These are phyloP conservation scores for Notothenia rossii DNA, from an alignment of 2,113 vertebrate genomes.

Conservation along the genomic window DNA sequence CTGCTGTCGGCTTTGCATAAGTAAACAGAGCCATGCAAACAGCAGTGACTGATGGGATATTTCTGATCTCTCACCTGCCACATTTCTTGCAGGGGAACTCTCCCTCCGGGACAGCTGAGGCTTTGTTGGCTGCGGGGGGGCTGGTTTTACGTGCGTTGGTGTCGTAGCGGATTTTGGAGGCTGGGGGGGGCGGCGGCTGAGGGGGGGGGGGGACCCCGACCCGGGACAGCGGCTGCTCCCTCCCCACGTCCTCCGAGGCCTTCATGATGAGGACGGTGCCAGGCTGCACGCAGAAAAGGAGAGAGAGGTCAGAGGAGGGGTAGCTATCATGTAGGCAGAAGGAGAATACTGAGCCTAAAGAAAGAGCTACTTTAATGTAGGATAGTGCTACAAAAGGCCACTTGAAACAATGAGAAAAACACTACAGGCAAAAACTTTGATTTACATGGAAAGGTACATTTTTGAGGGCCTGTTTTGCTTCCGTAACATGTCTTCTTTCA, in stretches of 20 bases:
- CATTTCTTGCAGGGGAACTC: conserved; percentile 99
- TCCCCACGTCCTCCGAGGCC: conserved; percentile 84
- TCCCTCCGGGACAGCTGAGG: conserved; percentile 87
- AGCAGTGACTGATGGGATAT: background rate
- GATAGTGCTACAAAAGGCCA: background rate
- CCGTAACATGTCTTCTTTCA: no score
- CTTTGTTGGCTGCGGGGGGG: conserved; percentile 80
- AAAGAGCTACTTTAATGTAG: conserved; percentile 5
- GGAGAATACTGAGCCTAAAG: conserved; percentile 1
- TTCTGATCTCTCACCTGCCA: conserved; percentile 88
- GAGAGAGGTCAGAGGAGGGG: background rate
- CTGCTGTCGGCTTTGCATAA: conserved; percentile 18
- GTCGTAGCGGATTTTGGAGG: conserved; percentile 80
- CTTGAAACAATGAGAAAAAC: no score
- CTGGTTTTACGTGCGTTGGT: conserved; percentile 78
- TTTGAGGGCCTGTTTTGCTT: no score
- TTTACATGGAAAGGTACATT: no score
- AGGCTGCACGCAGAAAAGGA: conserved; percentile 73
- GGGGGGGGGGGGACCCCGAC: conserved; percentile 64
- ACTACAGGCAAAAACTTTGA: no score
- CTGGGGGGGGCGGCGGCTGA: conserved; percentile 45
- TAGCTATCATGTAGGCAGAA: background rate
- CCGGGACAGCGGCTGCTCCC: conserved; percentile 72
- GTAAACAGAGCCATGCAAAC: conserved; percentile 11
- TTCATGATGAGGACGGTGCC: conserved; percentile 82